Conservation (phyloP, 2,888 invertebrate species). For the Cremastinae sp. region DNA sequence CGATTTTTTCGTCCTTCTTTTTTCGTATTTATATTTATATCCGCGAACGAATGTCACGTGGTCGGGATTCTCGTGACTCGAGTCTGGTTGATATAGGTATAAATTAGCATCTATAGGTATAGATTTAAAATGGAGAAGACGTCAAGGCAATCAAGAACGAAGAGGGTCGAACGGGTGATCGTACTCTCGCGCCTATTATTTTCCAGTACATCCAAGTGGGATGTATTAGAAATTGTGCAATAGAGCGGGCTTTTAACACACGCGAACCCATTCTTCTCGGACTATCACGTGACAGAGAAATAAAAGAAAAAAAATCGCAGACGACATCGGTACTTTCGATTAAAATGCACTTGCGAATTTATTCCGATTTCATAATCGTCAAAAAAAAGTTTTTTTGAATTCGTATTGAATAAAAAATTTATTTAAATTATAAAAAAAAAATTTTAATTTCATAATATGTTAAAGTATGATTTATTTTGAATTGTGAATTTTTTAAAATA, state of each 20-base stretch:
- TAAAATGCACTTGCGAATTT: slow-evolving; percentile 4
- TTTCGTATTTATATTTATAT: slow-evolving; percentile 13
- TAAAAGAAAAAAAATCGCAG: not conserved
- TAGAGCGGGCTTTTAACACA: slow-evolving; percentile 39
- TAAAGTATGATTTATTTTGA: no score
- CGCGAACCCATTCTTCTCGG: slow-evolving; percentile 46
- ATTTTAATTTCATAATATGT: no score
- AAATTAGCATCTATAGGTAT: not conserved
- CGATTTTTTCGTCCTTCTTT: not conserved
- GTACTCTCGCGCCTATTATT: slow-evolving; percentile 60
- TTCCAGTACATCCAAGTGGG: slow-evolving; percentile 36
- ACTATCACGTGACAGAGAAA: slow-evolving; percentile 4
- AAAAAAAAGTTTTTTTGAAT: not conserved
- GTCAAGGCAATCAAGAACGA: slow-evolving; percentile 60
- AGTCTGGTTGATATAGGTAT: slow-evolving; percentile 32
- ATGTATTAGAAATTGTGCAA: slow-evolving; percentile 51
- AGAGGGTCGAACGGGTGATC: slow-evolving; percentile 58
- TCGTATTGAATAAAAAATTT: not conserved
- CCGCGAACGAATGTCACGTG: slow-evolving; percentile 37
- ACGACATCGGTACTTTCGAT: slow-evolving; percentile 4
- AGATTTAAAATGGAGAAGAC: slow-evolving; percentile 32
- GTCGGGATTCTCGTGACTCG: slow-evolving; percentile 40
- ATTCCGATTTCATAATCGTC: slow-evolving; percentile 3
- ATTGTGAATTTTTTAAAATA: not conserved
- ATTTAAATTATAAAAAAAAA: no score